Evolutionary conservation across 2,113 vertebrate species (phyloP).

Genomic region (Gadus macrocephalus): DNA sequence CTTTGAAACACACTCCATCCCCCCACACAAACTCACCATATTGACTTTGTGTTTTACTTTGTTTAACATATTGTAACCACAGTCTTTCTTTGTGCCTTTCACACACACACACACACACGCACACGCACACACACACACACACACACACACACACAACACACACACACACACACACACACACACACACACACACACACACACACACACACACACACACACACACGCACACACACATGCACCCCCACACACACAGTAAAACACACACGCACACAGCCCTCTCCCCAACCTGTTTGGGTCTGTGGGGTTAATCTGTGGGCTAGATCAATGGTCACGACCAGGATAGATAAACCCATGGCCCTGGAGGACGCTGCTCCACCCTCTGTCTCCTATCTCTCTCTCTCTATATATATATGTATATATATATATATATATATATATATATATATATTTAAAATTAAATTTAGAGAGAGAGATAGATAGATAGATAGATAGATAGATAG

Average conservation of each 20-base stretch:
- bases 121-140: not conserved
- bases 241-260: not conserved
- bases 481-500: no score
- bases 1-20: no score
- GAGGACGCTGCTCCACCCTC: slow-evolving; percentile 38
- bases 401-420: not conserved
- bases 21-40: no score
- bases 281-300: slow-evolving; percentile 41
- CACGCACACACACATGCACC: not conserved
- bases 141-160: slow-evolving; percentile 2
- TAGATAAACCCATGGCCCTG: slow-evolving; percentile 64
- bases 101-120: slow-evolving; percentile 10
- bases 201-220: not conserved
- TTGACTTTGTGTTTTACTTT: not conserved
- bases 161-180: not conserved
- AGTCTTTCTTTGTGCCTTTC: not conserved
- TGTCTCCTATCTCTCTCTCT: slow-evolving; percentile 28
- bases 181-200: slow-evolving; percentile 1
- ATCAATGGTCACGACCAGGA: slow-evolving; percentile 66
- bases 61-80: not conserved
- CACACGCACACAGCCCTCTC: slow-evolving; percentile 19
- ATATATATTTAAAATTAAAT: no score
- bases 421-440: no score
- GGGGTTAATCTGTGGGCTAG: slow-evolving; percentile 64
- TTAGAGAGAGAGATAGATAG: not conserved